Percentiles rank a stretch among this genome's conserved stretches.
phyloP scores from a whole-genome alignment of 2,113 vertebrate genomes.

The Bettongia penicillata region DNA sequence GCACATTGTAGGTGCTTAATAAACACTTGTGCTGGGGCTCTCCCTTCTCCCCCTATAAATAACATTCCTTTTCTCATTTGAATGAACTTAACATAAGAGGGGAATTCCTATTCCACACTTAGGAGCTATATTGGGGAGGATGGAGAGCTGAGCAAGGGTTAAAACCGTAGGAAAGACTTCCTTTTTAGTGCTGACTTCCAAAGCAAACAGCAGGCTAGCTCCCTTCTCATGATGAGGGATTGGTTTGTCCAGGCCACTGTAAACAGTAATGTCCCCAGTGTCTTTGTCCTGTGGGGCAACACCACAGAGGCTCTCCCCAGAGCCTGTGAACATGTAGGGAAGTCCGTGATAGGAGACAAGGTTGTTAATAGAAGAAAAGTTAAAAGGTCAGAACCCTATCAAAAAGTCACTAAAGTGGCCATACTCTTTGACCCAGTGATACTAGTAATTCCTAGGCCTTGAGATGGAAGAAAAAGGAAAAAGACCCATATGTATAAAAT shows the following conservation, averaged over 20 bases:
- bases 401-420: background rate
- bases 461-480: background rate
- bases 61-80: background rate
- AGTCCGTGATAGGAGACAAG: background rate
- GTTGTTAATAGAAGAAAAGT: background rate
- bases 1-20: background rate
- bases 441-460: background rate
- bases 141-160: background rate
- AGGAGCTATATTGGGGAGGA: background rate
- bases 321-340: background rate
- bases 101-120: background rate
- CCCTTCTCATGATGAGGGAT: background rate
- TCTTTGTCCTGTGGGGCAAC: background rate
- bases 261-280: background rate
- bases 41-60: background rate
- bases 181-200: background rate
- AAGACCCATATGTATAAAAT: background rate
- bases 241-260: background rate
- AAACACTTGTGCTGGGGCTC: background rate
- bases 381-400: background rate
- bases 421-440: background rate
- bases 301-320: background rate
- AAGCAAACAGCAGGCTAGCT: background rate
- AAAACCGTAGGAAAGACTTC: background rate
- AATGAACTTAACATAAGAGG: background rate